Conservation (phyloP, 2,797 vertebrate genomes). For the Anabas testudineus region DNA sequence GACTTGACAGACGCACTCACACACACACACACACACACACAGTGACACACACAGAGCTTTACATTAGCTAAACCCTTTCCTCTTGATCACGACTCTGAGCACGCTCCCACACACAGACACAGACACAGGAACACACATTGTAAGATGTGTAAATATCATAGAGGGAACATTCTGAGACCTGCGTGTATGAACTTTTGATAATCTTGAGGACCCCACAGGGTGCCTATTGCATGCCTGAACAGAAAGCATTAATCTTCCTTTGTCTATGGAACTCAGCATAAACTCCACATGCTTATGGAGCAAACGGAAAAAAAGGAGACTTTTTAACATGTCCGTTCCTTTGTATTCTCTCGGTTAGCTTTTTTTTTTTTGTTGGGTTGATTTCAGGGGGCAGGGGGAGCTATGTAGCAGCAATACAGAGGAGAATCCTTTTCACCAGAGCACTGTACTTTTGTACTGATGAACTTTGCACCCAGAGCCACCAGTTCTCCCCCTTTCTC, state of each 20-base stretch:
- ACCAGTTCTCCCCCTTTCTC: conserved; percentile 81
- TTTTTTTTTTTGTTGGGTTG: conserved; percentile 62
- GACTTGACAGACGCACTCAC: conserved; percentile 39
- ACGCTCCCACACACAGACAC: conserved; percentile 51
- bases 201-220: conserved; percentile 89
- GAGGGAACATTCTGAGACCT: conserved; percentile 78
- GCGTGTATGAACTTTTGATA: conserved; percentile 90
- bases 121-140: conserved; percentile 76
- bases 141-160: conserved; percentile 89
- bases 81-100: conserved; percentile 59
- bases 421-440: conserved; percentile 85
- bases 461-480: conserved; percentile 85
- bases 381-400: conserved; percentile 81
- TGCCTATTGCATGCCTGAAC: conserved; percentile 93
- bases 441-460: conserved; percentile 89
- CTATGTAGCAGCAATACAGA: conserved; percentile 88
- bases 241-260: conserved; percentile 88
- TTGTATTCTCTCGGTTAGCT: conserved; percentile 69
- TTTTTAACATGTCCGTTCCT: conserved; percentile 72
- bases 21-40: conserved; percentile 38
- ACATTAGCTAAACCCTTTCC: conserved; percentile 38
- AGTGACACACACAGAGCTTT: conserved; percentile 43
- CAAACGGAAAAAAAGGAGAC: conserved; percentile 65
- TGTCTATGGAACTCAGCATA: conserved; percentile 82
- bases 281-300: conserved; percentile 77